phyloP scores from a whole-genome alignment of 2,113 vertebrate genomes.

The Cyphomyrus discorhynchus region DNA sequence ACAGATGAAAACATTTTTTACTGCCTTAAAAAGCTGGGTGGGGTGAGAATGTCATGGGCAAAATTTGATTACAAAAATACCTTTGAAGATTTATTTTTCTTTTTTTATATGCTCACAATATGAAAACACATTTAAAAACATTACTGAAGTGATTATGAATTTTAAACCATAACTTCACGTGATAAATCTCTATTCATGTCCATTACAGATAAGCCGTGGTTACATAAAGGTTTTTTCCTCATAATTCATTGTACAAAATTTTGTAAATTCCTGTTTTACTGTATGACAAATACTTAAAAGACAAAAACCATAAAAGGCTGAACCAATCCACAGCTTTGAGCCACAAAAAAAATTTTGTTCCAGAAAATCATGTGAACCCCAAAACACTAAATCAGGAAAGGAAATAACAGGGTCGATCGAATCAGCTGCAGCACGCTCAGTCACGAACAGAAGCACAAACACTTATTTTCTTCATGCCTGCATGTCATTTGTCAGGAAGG shows the following conservation, averaged over 20 bases:
- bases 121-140: not conserved
- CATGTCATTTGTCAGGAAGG: conserved; percentile 30
- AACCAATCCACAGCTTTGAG: not conserved
- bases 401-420: conserved; percentile 31
- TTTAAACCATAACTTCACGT: not conserved
- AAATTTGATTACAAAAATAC: not conserved
- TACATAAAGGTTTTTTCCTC: conserved; percentile 42
- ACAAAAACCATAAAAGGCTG: not conserved
- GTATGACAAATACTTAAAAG: conserved; percentile 42
- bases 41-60: not conserved
- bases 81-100: not conserved
- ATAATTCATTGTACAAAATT: conserved; percentile 53
- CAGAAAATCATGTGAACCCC: conserved; percentile 46
- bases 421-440: conserved; percentile 34
- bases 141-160: not conserved
- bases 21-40: not conserved
- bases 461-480: conserved; percentile 29
- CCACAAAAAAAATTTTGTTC: conserved; percentile 45
- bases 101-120: not conserved
- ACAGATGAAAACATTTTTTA: not conserved
- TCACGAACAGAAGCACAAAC: conserved; percentile 48
- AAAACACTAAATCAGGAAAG: conserved; percentile 42
- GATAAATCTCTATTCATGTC: conserved; percentile 24
- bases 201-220: conserved; percentile 43
- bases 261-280: conserved; percentile 60